Evolutionary conservation across 1,140 invertebrate species (phyloP).

Genomic region (Bombyx mandarina): DNA sequence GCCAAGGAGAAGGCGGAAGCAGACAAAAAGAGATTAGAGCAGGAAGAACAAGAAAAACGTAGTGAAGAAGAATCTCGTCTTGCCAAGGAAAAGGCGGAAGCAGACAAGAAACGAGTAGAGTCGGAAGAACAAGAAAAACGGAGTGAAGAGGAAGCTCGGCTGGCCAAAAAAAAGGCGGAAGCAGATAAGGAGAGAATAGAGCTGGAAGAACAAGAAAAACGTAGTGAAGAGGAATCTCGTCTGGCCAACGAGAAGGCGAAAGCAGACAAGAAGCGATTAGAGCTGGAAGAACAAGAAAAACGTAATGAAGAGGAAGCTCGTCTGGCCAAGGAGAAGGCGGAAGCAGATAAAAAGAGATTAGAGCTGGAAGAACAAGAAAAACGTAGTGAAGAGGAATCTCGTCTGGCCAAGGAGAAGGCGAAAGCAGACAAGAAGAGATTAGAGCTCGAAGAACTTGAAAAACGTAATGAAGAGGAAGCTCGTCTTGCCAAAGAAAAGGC

Average conservation of each 20-base stretch:
- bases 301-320: slow-evolving; percentile 15
- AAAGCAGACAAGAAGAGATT: background rate
- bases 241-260: background rate
- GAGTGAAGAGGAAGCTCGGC: background rate
- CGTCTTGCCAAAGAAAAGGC: background rate
- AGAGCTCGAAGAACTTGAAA: background rate
- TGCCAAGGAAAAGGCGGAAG: background rate
- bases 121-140: background rate
- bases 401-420: background rate
- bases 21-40: no score
- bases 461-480: no score
- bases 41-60: no score
- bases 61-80: no score
- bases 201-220: background rate
- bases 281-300: background rate
- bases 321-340: slow-evolving; percentile 10
- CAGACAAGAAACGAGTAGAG: background rate
- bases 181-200: no score
- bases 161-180: slow-evolving; percentile 12
- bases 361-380: slow-evolving; percentile 13
- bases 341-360: slow-evolving; percentile 27
- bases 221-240: background rate
- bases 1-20: background rate
- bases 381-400: background rate
- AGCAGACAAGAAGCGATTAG: background rate